Conservation (phyloP, 1,140 invertebrate genomes). For the Vanessa tameamea region DNA sequence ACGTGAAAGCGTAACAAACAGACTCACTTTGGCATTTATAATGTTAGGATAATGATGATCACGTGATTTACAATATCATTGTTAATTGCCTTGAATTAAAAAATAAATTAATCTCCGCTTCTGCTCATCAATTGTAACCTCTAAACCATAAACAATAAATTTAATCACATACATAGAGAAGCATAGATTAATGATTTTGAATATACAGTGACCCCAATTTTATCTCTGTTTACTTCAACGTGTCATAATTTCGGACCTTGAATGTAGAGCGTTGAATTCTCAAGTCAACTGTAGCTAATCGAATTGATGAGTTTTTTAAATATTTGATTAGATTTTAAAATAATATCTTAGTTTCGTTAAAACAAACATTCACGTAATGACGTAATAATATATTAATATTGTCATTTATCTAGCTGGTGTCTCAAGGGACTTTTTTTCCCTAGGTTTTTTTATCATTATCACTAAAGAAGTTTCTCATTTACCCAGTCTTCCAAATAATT, state of each 20-base stretch:
- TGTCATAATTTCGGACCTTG: slow-evolving; percentile 46
- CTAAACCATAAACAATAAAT: slow-evolving; percentile 31
- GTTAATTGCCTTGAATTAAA: no score
- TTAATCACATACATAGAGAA: slow-evolving; percentile 29
- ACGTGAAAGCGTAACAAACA: no score
- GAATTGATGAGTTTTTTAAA: not conserved
- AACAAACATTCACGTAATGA: no score
- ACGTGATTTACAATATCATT: no score
- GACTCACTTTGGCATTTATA: no score
- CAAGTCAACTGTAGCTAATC: not conserved
- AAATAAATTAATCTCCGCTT: not conserved
- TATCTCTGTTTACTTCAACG: slow-evolving; percentile 41
- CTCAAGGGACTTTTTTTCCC: no score
- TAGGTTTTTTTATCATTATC: no score
- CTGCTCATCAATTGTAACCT: slow-evolving; percentile 11
- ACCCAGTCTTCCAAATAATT: no score
- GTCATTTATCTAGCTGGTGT: no score
- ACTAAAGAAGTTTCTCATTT: no score
- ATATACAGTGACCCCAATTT: slow-evolving; percentile 50
- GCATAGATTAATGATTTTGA: slow-evolving; percentile 40
- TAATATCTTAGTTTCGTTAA: not conserved
- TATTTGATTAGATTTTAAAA: slow-evolving; percentile 4
- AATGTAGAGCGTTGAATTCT: slow-evolving; percentile 6
- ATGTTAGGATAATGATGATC: no score
- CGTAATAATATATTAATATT: no score